A percentile compares a stretch with the other conserved stretches of the same genome.
Conservation (phyloP, 2,797 vertebrate genomes). For the Adelosebastes latens region DNA sequence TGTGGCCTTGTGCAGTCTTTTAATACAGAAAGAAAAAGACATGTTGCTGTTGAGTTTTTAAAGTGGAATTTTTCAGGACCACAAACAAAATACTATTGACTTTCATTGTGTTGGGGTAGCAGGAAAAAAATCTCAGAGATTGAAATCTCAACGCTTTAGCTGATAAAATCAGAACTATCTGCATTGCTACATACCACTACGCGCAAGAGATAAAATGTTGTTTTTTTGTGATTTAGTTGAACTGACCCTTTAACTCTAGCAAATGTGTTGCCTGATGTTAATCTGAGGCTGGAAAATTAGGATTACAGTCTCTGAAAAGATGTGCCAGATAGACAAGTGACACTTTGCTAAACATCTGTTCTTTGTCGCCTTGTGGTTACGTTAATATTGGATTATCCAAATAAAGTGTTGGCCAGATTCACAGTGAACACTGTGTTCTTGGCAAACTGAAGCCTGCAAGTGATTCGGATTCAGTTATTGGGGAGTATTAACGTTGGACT, state of each 20-base stretch:
- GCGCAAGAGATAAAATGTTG: background rate
- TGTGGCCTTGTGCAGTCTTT: background rate
- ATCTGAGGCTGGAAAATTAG: background rate
- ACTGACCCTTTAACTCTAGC: background rate
- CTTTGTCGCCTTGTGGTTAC: slow-evolving; percentile 34
- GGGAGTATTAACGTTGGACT: slow-evolving; percentile 11
- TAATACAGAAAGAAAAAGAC: background rate
- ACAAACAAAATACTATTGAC: background rate
- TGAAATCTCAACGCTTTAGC: background rate
- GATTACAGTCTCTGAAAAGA: slow-evolving; percentile 10
- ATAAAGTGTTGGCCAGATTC: slow-evolving; percentile 41
- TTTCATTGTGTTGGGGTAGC: background rate
- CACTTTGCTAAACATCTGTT: slow-evolving; percentile 42
- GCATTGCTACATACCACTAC: background rate
- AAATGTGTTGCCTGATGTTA: background rate
- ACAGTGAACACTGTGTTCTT: slow-evolving; percentile 48
- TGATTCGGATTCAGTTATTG: slow-evolving; percentile 32
- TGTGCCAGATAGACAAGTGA: slow-evolving; percentile 20
- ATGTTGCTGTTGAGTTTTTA: background rate
- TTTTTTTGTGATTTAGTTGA: background rate
- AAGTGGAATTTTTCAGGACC: background rate
- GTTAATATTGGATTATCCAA: slow-evolving; percentile 26
- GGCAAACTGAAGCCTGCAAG: slow-evolving; percentile 30
- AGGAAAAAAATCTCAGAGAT: background rate
- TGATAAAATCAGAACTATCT: background rate